phyloP scores from a whole-genome alignment of 2,797 vertebrate species.

The Mastacembelus armatus region DNA sequence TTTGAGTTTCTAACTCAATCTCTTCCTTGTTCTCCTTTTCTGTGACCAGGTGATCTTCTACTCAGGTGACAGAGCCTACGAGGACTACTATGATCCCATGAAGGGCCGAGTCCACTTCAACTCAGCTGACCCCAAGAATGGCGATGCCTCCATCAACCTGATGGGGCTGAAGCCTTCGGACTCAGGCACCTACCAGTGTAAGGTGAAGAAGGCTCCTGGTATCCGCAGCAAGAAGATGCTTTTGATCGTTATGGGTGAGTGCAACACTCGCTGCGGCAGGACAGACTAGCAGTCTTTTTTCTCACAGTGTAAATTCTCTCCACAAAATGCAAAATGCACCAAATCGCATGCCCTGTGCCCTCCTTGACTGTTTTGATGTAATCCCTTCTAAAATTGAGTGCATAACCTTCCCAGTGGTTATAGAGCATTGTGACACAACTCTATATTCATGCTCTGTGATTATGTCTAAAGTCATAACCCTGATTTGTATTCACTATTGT shows the following conservation, averaged over 20 bases:
- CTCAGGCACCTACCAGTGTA: constrained; percentile 93
- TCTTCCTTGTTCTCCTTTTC: not conserved
- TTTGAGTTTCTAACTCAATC: constrained; percentile 2
- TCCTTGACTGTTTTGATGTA: constrained; percentile 64
- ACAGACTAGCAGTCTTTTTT: not conserved
- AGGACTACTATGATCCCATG: constrained; percentile 82
- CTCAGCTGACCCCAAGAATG: constrained; percentile 86
- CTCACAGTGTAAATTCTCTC: constrained; percentile 41
- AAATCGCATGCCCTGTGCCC: constrained; percentile 55
- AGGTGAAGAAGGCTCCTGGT: constrained; percentile 95
- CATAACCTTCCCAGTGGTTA: constrained; percentile 69
- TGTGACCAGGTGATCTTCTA: constrained; percentile 90
- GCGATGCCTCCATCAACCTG: constrained; percentile 92
- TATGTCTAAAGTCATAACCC: constrained; percentile 41
- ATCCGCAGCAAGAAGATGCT: constrained; percentile 88
- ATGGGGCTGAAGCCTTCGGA: constrained; percentile 87
- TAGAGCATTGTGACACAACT: constrained; percentile 41
- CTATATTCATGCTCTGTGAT: constrained; percentile 38
- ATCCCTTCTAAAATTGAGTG: constrained; percentile 61
- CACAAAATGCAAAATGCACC: constrained; percentile 36
- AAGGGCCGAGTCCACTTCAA: constrained; percentile 91
- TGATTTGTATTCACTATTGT: not conserved
- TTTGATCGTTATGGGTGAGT: constrained; percentile 93
- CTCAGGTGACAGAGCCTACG: constrained; percentile 87
- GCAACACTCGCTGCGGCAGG: not conserved